phyloP scores from a whole-genome alignment of 2,113 vertebrate genomes.

The Kobus ellipsiprymnus region DNA sequence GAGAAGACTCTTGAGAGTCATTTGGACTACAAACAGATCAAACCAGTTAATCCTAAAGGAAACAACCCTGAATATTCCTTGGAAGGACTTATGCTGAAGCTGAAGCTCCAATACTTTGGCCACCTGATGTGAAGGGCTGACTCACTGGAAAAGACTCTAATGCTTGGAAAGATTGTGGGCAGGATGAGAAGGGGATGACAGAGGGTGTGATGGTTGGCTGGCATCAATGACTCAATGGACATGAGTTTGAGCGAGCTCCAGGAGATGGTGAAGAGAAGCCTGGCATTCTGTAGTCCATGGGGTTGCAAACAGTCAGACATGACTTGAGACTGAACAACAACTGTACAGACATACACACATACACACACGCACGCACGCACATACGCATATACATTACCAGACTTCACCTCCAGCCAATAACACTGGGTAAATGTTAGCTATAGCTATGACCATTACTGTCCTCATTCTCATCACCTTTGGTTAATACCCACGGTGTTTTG shows the following conservation, averaged over 20 bases:
- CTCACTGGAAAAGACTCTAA: not conserved
- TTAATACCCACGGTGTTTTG: not conserved
- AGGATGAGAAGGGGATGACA: not conserved
- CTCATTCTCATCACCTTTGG: not conserved
- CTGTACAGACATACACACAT: not conserved
- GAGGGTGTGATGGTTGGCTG: not conserved
- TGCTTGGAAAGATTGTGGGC: not conserved
- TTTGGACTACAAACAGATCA: not conserved
- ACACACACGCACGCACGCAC: not conserved
- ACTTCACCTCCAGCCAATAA: not conserved
- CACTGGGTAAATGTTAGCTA: not conserved
- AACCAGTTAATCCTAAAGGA: not conserved
- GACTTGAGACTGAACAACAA: not conserved
- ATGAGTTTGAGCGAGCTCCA: not conserved
- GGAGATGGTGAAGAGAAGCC: not conserved
- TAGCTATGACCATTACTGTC: not conserved
- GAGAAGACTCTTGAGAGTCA: not conserved
- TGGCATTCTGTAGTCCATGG: rapidly evolving
- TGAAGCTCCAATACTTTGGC: not conserved
- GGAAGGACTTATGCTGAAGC: not conserved
- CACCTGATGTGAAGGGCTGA: not conserved
- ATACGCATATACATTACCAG: not conserved
- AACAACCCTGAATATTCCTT: not conserved
- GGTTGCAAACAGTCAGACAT: not conserved
- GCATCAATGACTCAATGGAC: not conserved